Conservation (phyloP, 2,888 invertebrate species). For the Microplitis manilae region DNA sequence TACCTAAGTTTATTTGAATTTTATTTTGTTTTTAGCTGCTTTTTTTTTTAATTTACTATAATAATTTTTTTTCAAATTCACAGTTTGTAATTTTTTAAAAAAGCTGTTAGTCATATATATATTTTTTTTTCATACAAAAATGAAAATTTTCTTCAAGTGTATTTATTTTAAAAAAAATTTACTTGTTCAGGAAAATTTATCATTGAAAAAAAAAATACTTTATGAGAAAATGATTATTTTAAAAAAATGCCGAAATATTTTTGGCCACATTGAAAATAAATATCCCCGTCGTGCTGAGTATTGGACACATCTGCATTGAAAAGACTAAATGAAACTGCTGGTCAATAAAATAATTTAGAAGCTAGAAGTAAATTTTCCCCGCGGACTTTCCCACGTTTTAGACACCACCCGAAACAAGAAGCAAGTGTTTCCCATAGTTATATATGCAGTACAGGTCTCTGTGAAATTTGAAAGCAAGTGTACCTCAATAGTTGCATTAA, state of each 20-base stretch:
- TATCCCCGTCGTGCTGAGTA: background rate
- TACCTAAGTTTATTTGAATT: background rate
- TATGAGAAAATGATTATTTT: background rate
- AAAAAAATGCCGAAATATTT: constrained; percentile 2
- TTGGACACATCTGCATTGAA: background rate
- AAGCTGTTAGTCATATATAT: no score
- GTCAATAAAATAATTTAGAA: constrained; percentile 63
- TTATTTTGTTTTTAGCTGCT: background rate
- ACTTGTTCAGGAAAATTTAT: no score
- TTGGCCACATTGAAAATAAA: background rate
- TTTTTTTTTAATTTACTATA: background rate
- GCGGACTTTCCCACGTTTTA: constrained; percentile 1
- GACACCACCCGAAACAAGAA: background rate
- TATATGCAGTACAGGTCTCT: background rate
- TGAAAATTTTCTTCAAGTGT: no score
- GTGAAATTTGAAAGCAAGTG: background rate
- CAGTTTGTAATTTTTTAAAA: no score
- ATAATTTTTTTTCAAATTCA: background rate
- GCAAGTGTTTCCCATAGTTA: background rate
- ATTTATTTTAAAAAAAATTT: no score
- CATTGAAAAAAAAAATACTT: background rate
- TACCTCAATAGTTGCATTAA: background rate
- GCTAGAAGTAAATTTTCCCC: background rate
- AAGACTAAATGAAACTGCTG: constrained; percentile 11
- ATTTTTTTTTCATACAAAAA: no score